Base-by-base conservation (phyloP, 2,888 invertebrate genomes). In the Reticulitermes lucifugus region DNA sequence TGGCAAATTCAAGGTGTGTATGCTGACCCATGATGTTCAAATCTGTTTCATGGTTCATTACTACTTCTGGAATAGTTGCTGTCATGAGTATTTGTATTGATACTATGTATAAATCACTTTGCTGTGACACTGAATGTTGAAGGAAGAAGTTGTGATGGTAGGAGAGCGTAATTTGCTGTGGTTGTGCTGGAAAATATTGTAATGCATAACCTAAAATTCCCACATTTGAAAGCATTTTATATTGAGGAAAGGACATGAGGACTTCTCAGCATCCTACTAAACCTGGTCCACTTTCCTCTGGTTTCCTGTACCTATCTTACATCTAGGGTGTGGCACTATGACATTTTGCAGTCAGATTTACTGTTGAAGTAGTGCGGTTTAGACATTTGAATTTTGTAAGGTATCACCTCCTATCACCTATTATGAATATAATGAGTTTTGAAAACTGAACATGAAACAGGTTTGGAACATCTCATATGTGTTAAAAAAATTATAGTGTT, bases 1-100 rank as follows among this genome's bases (percentile, higher is more conserved):
- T 73, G 41, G 46, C 77, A 46, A 22, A 46, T 77, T 12, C n/a
- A 77, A 77, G 77, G 77, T 46, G 77, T 77, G 46, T 35, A 41
- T 73, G 73, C 73, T 14, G 73, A 73, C 21, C 41, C 73, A 18
- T 73, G 5, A 35, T 77, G 9, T n/a, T n/a, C 77, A 77, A 46
- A 77, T 43, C 77, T 46, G 46, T 77, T 77, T 77, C 77, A 77
- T 77, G 77, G 22, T 46, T 43, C 22, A 22, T n/a, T 46, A 21
- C 10, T 77, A 77, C 46, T 46, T 77, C 77, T 77, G n/a, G 2
- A n/a, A 25, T 65, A n/a, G 25, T 25, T 65, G 25, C n/a, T 65
- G 18, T 0, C 18, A 46, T 7, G 6, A 18, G n/a, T 65, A n/a
- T 25, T 65, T 65, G 1, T 25, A 65, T 25, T 25, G 12, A 12